Evolutionary conservation across 2,888 invertebrate species (phyloP), one percentile per base, ranked within the genome.

Genomic region (Temnothorax ravouxi): DNA sequence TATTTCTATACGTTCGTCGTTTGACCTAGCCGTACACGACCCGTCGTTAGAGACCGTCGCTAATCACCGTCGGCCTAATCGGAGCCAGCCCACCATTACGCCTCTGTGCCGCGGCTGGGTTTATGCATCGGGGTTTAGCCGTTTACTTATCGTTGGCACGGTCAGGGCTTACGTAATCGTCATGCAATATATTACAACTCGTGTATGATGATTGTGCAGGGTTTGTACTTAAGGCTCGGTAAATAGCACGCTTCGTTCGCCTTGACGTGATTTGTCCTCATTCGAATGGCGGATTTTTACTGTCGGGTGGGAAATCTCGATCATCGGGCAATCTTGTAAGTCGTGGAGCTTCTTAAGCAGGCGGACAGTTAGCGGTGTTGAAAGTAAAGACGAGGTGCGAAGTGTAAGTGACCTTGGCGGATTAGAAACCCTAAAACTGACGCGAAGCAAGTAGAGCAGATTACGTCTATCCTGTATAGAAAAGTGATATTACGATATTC

Each of bases 1-100:
- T 90, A 87, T 86, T 89, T 87, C 85, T 87, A 89, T 89, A 88
- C 87, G 72, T 87, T 84, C 80, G 61, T 88, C 88, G 76, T 89
- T 89, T 88, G 86, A 87, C 85, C 75, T 56, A 34, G 50, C 18
- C 38, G 34, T 82, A 76, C 18, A 47, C 44, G 59, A 47, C 13
- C 52, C 38, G 61, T 85, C 84, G 76, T 88, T 87, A 87, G 64
- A 67, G 67, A 85, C 29, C 29, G 3, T 29, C 81, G 67, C 75
- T 44, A 56, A 69, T 69, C 69, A 67, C 75, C 85, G 62, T 72
- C 81, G 74, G 44, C 3, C 13, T 77, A 64, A 50, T 52, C 76
- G 52, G 62, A 21, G 62, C 9, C 21, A 34, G 34, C n/a, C 18
- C 75, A 41, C 29, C 13, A 25, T 75, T 81, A 18, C 34, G 25